Evolutionary conservation across 2,888 invertebrate genomes (phyloP), one percentile per base, ranked within the genome.

Genomic region (Orthosia gothica): DNA sequence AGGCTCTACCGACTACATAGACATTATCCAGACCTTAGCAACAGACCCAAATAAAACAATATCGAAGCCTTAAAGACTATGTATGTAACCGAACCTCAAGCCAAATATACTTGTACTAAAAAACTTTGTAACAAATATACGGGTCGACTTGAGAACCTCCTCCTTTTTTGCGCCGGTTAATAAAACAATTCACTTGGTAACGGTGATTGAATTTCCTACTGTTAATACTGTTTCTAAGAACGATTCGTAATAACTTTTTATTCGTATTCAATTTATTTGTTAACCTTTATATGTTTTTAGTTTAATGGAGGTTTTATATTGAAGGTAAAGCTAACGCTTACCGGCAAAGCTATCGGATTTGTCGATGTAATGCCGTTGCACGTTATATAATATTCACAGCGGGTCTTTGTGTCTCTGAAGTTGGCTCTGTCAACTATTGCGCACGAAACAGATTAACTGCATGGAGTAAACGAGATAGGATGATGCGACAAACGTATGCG

Each of bases 141-240:
- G 40, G 9, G 9, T 40, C 40, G 40, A 40, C 40, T 40, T 40
- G 40, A 40, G 40, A 40, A 40, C 40, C 40, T 40, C 32, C 32
- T 32, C 9, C 7, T 40, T 40, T 40, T 40, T 26, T 40, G 7
- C 9, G 9, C 40, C 40, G 40, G 9, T 40, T 40, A 77, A 77
- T 63, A 79, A 73, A 73, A 68, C 54, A 79, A 74, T 57, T 59
- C 54, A 55, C 32, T 65, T 16, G 11, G 65, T 26, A 83, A 63
- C 81, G 52, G 55, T 66, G 63, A 79, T 79, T 66, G 50, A 63
- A 82, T 83, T 83, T 73, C 65, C 15, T 83, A 79, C 65, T n/a
- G n/a, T n/a, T n/a, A n/a, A n/a, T n/a, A n/a, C n/a, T n/a, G 50
- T 66, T 83, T 81, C 79, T 50, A 26, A 13, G 65, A 81, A 81